Base-by-base conservation (phyloP, 2,888 invertebrate species). In the Athalia rosae region DNA sequence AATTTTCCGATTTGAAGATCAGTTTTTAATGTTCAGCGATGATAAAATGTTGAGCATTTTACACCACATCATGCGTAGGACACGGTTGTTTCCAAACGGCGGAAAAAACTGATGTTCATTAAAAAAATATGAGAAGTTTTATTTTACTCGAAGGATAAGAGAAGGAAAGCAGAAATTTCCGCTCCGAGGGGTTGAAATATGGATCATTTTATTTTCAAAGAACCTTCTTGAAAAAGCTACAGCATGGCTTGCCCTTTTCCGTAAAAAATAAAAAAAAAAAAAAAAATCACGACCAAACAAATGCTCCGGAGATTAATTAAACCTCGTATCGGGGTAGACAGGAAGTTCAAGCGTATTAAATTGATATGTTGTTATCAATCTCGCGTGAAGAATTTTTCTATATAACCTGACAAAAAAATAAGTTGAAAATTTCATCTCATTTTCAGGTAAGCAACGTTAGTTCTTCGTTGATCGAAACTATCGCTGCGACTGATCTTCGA, bases 111-210 rank as follows among this genome's bases (percentile, higher is more conserved):
- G 64, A 15, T 64, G 47, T 45, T 45, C 64, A 64, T 64, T 64
- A 64, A 64, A 64, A 64, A 64, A 64, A 47, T 45, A 64, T 47
- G 64, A 64, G 47, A 64, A 45, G 64, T 4, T 64, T 64, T 45
- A 47, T 47, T 64, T 64, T 28, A 28, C 28, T 28, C 28, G 28
- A 28, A 28, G 28, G 28, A 28, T 28, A 0, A 28, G 28, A 28
- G 28, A 28, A 28, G 28, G 47, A 47, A 8, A 64, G 64, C 45
- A 64, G 64, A 13, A 62, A 62, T 64, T 64, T 64, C 13, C 64
- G 47, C n/a, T 47, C 2, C 28, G 64, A 47, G 47, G 64, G 47
- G 45, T 9, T 64, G 64, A 45, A 64, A 64, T 64, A 47, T 64
- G 64, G 64, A 64, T 64, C 13, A 64, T 64, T 47, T 28, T 64